A percentile compares a stretch with the other conserved stretches of the same genome.
phyloP scores from a whole-genome alignment of 2,113 vertebrate species.

The Stigmatopora argus region DNA sequence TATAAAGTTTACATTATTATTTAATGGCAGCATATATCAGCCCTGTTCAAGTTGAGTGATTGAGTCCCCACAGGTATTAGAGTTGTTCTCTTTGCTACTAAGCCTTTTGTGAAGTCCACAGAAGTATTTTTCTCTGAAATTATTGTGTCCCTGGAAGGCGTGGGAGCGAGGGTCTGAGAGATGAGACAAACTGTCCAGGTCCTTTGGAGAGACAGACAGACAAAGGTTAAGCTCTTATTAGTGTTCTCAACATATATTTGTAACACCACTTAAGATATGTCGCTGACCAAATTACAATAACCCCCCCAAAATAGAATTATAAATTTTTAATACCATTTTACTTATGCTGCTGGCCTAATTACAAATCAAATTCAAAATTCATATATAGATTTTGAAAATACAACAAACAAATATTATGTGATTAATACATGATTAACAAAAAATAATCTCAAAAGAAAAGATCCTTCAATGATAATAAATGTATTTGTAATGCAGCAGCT shows the following conservation, averaged over 20 bases:
- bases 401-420: no score
- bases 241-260: no score
- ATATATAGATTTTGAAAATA: no score
- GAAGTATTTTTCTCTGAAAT: slow-evolving; percentile 98
- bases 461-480: not conserved
- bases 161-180: slow-evolving; percentile 71
- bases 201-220: slow-evolving; percentile 64
- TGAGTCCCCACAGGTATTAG: slow-evolving; percentile 55
- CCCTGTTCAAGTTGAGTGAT: not conserved
- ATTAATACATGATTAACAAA: no score
- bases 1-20: no score
- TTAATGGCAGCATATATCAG: not conserved
- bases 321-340: no score
- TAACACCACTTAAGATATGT: no score
- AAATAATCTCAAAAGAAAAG: not conserved
- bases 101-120: slow-evolving; percentile 87
- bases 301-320: no score
- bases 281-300: no score
- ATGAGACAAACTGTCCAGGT: slow-evolving; percentile 70
- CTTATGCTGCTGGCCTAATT: no score
- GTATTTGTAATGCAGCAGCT: not conserved
- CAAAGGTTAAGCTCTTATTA: slow-evolving; percentile 2
- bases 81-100: slow-evolving; percentile 72
- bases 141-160: slow-evolving; percentile 88
- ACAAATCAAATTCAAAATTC: no score